Evolutionary conservation across 2,797 vertebrate species (phyloP), one percentile per base, ranked within the genome.

Genomic region (Champsocephalus esox): DNA sequence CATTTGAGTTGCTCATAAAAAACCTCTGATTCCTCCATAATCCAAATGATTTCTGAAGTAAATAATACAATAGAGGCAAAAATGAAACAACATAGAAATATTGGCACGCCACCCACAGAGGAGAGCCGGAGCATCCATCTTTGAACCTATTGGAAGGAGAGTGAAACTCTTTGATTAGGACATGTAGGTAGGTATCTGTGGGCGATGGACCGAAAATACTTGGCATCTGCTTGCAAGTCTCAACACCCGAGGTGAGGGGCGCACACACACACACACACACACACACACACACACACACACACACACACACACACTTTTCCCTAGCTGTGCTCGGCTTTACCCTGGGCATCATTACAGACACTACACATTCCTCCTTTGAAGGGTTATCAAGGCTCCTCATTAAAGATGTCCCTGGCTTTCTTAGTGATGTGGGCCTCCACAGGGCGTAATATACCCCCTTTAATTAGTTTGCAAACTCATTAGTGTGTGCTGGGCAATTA

Each of bases 381-480:
- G 91, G 93, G 93, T 93, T 93, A 95, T 94, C 94, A 94, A 94
- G 93, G 89, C 90, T 92, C 89, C 93, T 95, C 93, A 93, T 94
- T 95, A 94, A 94, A 93, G 88, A 93, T 92, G 92, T 93, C 92
- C 92, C 92, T 87, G 88, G 88, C 87, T 91, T 91, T 91, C 91
- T 90, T 92, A 88, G 91, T 87, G 90, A 87, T 88, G 89, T 83
- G 90, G 89, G 87, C 86, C 90, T 93, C 92, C 92, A 92, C 89
- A 85, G 92, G 92, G 92, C 85, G 82, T 86, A 83, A 90, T 88
- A 88, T 77, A 81, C 85, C 91, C 92, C 92, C 93, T 93, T 94
- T 94, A 95, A 95, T 95, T 95, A 94, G 94, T 92, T 90, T 92
- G 92, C 92, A 92, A 92, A 93, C 92, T 95, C 93, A 93, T 95